Conservation (phyloP, 2,888 invertebrate genomes). For the Cataglyphis albicans region DNA sequence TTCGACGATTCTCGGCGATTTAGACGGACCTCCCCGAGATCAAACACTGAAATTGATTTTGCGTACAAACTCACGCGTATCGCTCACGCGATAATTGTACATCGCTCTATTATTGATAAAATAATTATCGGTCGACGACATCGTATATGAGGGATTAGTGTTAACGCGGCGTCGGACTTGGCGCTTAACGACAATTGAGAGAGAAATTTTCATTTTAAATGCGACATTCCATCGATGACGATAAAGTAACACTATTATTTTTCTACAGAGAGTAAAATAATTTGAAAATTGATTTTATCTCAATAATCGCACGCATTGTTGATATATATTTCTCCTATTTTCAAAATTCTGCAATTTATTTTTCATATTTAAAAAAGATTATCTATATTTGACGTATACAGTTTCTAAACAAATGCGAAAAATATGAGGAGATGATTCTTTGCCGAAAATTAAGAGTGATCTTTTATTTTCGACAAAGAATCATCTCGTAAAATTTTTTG, state of each 20-base stretch:
- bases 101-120: conserved; percentile 51
- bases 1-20: conserved; percentile 68
- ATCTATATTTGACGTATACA: neutral
- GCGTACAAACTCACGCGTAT: conserved; percentile 63
- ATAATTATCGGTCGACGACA: conserved; percentile 43
- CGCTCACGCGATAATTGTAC: conserved; percentile 47
- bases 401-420: no score
- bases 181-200: neutral
- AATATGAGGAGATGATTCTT: no score
- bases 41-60: conserved; percentile 76
- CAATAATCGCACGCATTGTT: neutral
- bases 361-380: neutral
- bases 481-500: no score
- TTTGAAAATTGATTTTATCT: neutral
- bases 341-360: neutral
- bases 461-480: no score
- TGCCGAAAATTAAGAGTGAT: no score
- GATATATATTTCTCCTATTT: neutral
- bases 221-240: neutral
- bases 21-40: conserved; percentile 67
- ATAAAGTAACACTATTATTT: neutral
- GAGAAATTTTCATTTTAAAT: neutral
- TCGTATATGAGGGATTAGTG: conserved; percentile 29
- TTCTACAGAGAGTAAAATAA: neutral
- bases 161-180: conserved; percentile 6